A percentile compares a stretch with the other conserved stretches of the same genome.
phyloP scores from a whole-genome alignment of 2,113 vertebrate genomes.

The Chloropsis hardwickii region DNA sequence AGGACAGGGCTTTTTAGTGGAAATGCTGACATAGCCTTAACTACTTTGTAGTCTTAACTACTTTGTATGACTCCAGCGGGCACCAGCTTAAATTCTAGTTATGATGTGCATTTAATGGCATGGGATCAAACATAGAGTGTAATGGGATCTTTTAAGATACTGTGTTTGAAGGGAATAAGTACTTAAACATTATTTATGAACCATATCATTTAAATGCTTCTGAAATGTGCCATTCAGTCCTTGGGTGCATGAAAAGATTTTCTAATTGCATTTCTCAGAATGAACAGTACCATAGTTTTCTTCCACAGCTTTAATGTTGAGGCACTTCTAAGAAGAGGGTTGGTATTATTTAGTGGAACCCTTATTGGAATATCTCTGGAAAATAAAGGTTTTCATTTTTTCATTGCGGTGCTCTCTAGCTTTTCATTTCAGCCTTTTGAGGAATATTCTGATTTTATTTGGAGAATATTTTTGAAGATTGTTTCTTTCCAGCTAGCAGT shows the following conservation, averaged over 20 bases:
- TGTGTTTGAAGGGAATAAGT: neutral
- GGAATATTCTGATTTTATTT: neutral
- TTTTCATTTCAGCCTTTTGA: neutral
- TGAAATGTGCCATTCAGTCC: conserved; percentile 4
- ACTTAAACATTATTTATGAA: conserved; percentile 27
- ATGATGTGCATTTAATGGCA: conserved; percentile 4
- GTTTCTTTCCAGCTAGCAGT: neutral
- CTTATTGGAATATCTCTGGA: neutral
- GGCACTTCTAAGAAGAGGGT: neutral
- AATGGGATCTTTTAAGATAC: conserved; percentile 35
- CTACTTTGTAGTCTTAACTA: neutral
- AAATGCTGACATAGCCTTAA: conserved; percentile 14
- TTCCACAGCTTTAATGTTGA: neutral
- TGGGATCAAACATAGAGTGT: neutral
- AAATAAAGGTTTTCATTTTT: neutral
- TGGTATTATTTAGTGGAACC: neutral
- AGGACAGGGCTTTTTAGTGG: neutral
- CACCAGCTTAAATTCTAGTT: neutral
- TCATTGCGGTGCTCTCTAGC: neutral
- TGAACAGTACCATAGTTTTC: neutral
- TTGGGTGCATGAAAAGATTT: neutral
- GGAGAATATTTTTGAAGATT: neutral
- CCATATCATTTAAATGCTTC: conserved; percentile 15
- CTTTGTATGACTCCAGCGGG: neutral
- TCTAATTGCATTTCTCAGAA: neutral